These are phyloP conservation scores for Passerculus sandwichensis DNA, from an alignment of 2,797 vertebrate genomes.

Conservation along the genomic window DNA sequence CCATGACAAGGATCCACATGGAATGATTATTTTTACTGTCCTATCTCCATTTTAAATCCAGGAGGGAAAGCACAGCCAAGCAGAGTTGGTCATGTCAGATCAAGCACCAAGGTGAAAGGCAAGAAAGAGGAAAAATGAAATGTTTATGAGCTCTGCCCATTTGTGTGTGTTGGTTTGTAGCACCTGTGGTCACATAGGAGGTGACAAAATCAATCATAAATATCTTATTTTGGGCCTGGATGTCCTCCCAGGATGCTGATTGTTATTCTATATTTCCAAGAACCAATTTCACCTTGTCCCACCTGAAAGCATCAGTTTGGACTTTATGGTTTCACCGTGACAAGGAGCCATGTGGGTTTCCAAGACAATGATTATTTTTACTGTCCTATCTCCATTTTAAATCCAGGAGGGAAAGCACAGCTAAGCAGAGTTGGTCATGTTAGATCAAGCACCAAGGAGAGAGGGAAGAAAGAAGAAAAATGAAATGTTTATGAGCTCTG, in stretches of 20 bases:
- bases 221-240: no score
- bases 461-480: background rate
- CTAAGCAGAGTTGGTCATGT: accelerated
- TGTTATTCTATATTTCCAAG: no score
- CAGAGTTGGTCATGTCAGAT: background rate
- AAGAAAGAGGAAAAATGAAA: background rate
- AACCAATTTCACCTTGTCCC: background rate
- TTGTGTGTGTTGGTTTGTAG: no score
- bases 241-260: no score
- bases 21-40: background rate
- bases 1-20: background rate
- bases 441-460: background rate
- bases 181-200: no score
- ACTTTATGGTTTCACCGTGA: background rate
- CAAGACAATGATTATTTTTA: background rate
- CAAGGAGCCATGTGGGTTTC: background rate
- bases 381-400: background rate
- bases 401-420: background rate
- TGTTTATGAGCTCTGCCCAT: background rate
- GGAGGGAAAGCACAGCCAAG: background rate
- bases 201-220: no score
- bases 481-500: background rate
- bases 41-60: background rate
- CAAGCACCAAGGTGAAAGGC: background rate
- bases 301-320: background rate